These are phyloP conservation scores for Dicentrarchus labrax DNA, from an alignment of 2,113 vertebrate species.

Conservation along the genomic window DNA sequence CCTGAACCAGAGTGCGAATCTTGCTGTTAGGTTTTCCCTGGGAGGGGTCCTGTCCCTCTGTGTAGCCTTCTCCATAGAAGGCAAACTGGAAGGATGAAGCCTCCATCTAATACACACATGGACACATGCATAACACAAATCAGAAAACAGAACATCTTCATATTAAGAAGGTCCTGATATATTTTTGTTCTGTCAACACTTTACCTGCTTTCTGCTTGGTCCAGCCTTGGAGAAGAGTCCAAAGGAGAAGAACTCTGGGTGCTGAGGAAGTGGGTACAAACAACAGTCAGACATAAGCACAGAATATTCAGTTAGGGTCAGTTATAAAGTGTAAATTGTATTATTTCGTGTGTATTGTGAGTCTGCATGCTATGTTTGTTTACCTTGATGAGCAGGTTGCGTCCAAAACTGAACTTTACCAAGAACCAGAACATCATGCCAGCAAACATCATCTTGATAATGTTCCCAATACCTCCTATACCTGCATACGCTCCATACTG, in stretches of 20 bases:
- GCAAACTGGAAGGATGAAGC: constrained; percentile 91
- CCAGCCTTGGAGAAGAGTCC: constrained; percentile 91
- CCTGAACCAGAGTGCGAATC: constrained; percentile 94
- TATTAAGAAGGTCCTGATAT: background rate
- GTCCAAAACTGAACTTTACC: constrained; percentile 92
- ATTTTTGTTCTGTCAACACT: constrained; percentile 31
- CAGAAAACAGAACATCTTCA: background rate
- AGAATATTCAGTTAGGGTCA: background rate
- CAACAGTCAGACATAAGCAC: background rate
- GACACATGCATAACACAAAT: background rate
- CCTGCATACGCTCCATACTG: constrained; percentile 91
- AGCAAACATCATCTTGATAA: constrained; percentile 91
- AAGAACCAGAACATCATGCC: constrained; percentile 93
- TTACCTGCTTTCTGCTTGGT: constrained; percentile 95
- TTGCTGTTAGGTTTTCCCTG: constrained; percentile 89
- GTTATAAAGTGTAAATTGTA: background rate
- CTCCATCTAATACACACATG: constrained; percentile 86
- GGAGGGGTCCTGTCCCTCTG: constrained; percentile 84
- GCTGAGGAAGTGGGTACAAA: constrained; percentile 76
- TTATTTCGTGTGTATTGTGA: background rate
- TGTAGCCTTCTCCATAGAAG: constrained; percentile 94
- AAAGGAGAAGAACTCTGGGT: constrained; percentile 94
- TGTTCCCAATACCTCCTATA: constrained; percentile 87
- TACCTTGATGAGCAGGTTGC: constrained; percentile 93
- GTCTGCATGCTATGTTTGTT: constrained; percentile 27